Evolutionary conservation across 2,113 vertebrate genomes (phyloP).

Genomic region (Podocnemis expansa): DNA sequence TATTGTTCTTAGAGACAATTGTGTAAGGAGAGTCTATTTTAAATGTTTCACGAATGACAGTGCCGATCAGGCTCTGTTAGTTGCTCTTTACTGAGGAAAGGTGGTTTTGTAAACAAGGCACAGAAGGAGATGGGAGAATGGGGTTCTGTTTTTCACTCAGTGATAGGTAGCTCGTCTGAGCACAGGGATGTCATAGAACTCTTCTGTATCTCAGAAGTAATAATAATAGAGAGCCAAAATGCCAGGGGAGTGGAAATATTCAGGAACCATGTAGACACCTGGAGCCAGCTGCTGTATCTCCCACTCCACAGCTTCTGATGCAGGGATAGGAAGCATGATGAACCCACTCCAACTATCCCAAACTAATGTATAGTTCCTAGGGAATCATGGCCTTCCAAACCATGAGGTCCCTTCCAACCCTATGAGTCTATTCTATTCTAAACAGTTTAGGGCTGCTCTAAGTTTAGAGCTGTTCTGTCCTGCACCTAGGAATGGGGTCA

Average conservation of each 20-base stretch:
- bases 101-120: background rate
- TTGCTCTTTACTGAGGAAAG: background rate
- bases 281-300: background rate
- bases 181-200: background rate
- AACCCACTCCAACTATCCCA: background rate
- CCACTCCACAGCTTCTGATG: background rate
- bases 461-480: background rate
- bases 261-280: background rate
- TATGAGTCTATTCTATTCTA: too few relatives aligned
- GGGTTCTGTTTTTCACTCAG: background rate
- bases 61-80: background rate
- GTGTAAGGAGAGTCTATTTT: background rate
- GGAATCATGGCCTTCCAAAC: background rate
- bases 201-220: background rate
- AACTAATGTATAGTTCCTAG: background rate
- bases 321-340: background rate
- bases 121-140: background rate
- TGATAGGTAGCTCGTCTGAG: background rate
- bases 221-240: background rate
- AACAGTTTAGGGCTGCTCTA: background rate
- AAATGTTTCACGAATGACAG: background rate
- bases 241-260: background rate
- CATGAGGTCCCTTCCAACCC: too few relatives aligned
- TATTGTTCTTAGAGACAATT: background rate
- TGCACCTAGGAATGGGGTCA: accelerated